Conservation (phyloP, 2,113 vertebrate species). For the Amphiprion ocellaris region DNA sequence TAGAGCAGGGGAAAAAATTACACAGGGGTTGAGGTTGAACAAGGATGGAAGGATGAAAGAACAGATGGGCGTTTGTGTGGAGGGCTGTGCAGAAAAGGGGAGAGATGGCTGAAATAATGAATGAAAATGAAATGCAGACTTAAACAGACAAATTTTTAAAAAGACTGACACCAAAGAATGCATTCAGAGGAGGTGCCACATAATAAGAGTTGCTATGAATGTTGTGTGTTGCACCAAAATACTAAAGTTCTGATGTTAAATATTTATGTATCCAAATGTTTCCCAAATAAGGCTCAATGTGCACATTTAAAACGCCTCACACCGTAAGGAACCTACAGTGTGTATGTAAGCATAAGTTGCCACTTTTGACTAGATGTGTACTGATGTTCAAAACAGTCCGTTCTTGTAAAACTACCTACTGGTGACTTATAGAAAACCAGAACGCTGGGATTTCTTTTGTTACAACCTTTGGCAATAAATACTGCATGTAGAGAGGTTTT, state of each 20-base stretch:
- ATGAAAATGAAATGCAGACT: neutral
- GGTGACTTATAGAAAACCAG: slow-evolving; percentile 31
- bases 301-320: neutral
- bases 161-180: neutral
- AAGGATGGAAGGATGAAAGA: slow-evolving; percentile 7
- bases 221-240: neutral
- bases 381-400: slow-evolving; percentile 49
- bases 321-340: slow-evolving; percentile 1
- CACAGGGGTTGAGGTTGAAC: neutral
- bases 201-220: neutral
- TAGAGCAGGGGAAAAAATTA: slow-evolving; percentile 12
- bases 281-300: neutral
- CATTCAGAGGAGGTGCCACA: neutral
- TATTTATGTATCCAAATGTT: neutral
- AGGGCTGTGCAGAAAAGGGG: slow-evolving; percentile 14
- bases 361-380: slow-evolving; percentile 14
- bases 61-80: neutral
- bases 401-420: slow-evolving; percentile 39
- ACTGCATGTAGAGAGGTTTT: neutral
- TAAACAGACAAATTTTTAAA: neutral
- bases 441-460: slow-evolving; percentile 31
- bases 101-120: neutral
- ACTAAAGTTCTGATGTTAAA: neutral
- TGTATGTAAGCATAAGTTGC: neutral
- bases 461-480: slow-evolving; percentile 22